Evolutionary conservation across 53 echinoderm and acorn worm species (phyloP).

Genomic region (Crossaster papposus): DNA sequence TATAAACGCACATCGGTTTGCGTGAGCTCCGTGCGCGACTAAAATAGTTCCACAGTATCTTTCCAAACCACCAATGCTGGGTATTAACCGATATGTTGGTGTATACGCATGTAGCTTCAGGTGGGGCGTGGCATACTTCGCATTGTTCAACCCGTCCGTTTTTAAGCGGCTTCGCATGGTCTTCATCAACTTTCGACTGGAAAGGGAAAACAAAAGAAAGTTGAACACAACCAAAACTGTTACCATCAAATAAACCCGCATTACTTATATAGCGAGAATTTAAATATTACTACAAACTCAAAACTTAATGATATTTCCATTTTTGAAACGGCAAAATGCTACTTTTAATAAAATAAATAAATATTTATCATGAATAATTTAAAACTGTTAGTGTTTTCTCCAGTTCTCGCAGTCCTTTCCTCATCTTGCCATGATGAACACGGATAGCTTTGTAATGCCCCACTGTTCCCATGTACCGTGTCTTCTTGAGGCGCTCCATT

Average conservation of each 20-base stretch:
- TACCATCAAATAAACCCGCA: background rate
- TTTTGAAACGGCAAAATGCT: no score
- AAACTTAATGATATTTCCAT: no score
- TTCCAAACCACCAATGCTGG: background rate
- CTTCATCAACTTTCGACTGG: slow-evolving; percentile 5
- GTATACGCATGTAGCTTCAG: slow-evolving; percentile 34
- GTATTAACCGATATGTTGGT: slow-evolving; percentile 49
- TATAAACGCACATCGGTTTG: no score
- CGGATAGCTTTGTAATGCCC: slow-evolving; percentile 52
- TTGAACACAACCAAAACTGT: background rate
- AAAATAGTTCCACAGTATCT: background rate
- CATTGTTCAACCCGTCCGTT: slow-evolving; percentile 40
- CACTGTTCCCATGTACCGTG: background rate
- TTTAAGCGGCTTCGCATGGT: background rate
- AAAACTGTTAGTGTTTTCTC: background rate
- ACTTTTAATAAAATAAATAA: no score
- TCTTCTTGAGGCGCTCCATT: background rate
- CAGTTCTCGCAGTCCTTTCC: background rate
- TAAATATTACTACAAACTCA: no score
- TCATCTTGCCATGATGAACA: slow-evolving; percentile 1
- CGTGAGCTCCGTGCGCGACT: no score
- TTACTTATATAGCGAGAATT: no score
- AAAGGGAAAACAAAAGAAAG: background rate
- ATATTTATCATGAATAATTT: no score
- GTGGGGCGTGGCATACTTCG: background rate